Base-by-base conservation (phyloP, 2,888 invertebrate species). In the Harpalus rubripes region DNA sequence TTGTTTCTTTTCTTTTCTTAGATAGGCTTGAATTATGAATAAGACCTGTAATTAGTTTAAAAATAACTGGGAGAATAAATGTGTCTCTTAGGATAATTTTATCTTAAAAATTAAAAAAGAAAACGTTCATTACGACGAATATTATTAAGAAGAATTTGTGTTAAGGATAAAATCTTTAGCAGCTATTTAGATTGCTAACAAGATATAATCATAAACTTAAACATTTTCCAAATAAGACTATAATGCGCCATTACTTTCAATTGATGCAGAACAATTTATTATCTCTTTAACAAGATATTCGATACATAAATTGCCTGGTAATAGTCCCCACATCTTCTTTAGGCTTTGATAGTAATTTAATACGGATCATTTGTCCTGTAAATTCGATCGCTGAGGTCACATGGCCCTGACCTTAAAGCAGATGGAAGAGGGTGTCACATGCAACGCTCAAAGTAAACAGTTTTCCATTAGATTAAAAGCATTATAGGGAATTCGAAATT, bases 371-470 rank as follows among this genome's bases (percentile, higher is more conserved):
- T 78, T 78, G 56, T 32, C 56, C 78, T 22, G 58, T n/a, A 78
- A 78, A 78, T 78, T 78, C 56, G 78, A 78, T 78, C 78, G 78
- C 8, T 78, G n/a, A 78, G 78, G 56, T 78, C 58, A 78, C 58
- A n/a, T 78, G 78, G 26, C 58, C 78, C 7, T 78, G 78, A 78
- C 58, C 78, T 78, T 78, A 78, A 78, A 78, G 78, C 56, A 26
- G 78, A 78, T 78, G 18, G 12, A 26, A 12, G 44, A 52, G 44
- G 44, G 44, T 12, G 10, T 8, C 12, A 52, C 12, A 52, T 52
- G 44, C 44, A 10, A 52, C 44, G 5, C 44, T 8, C 12, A 52
- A 52, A 52, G 44, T 52, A 52, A 52, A 52, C 44, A 52, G 12
- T 52, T 52, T 52, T 52, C 44, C 44, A 52, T 52, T 52, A 52